Base-by-base conservation (phyloP, 2,888 invertebrate genomes). In the Prionchulus punctatus region DNA sequence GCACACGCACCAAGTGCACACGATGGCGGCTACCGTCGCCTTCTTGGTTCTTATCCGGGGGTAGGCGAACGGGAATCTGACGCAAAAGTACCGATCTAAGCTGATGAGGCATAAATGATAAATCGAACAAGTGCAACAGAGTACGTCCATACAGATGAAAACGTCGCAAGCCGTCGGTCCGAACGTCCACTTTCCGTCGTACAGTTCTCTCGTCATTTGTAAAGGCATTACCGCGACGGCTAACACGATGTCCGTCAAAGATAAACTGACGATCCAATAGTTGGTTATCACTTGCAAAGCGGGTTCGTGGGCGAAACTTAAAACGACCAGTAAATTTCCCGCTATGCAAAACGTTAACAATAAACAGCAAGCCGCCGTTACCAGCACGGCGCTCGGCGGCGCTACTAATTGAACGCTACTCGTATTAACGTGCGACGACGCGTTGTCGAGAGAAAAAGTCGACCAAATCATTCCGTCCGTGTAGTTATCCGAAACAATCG, bases 111-210 rank as follows among this genome's bases (percentile, higher is more conserved):
- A 55, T 30, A 58, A 51, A 47, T 58, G 58, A 43, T 58, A 58
- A 31, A 58, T 58, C 36, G 43, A 42, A 48, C 58, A 58, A 12
- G 58, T 58, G 53, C 58, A 58, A 53, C 58, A 57, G 25, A 58
- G 53, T 15, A 58, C 56, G 52, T 58, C 58, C 47, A 58, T 43
- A 2, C 3, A 12, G 18, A 58, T 58, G 42, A 58, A 58, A 1
- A 58, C n/a, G 53, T 58, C 56, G 53, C 58, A 58, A 27, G 26
- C n/a, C 3, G 31, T 2, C 2, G 54, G 21, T 23, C 55, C 55
- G n/a, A 57, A 55, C 15, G 23, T 12, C 58, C 58, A 58, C 1
- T 18, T n/a, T 21, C 50, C 58, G 7, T 28, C 21, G 51, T 42
- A 12, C 23, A 57, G 15, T 30, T 30, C 30, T 7, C 54, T 18